Base-by-base conservation (phyloP, 2,113 vertebrate species). In the Columba livia region DNA sequence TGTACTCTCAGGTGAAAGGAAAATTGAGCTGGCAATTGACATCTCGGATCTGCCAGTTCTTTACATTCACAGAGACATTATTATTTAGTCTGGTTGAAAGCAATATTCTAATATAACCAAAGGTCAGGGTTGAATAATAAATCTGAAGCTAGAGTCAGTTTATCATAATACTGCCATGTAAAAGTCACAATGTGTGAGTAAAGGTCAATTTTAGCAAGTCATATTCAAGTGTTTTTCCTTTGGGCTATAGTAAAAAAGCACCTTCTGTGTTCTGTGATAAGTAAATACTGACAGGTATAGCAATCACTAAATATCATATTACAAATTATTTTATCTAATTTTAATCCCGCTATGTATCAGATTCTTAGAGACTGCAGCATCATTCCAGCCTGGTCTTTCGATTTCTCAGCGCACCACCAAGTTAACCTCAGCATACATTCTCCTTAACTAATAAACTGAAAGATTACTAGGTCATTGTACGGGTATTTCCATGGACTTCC, bases 201-300 rank as follows among this genome's bases (percentile, higher is more conserved):
- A 98, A 98, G 97, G 97, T 98, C 96, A 97, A 72, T 97, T 97
- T 97, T 97, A 97, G 95, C 84, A 97, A 89, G 82, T 95, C 62
- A 88, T 88, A 94, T 94, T 96, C 65, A 93, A 93, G 44, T 54
- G 38, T 92, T 97, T 95, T 95, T 67, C 79, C 51, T 95, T 71
- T 85, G 62, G 31, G 51, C 26, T 90, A 77, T 58, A 32, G 48
- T 79, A 84, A 94, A 85, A 94, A 89, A 50, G 14, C 25, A 53
- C 26, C 9, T 90, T 89, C 73, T 67, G 57, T 54, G 15, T 70
- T 57, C 58, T 2, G 7, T 40, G 53, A 65, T 85, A 91, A 88
- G 34, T 70, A 97, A 96, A 72, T 88, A 75, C 28, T n/a, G 81
- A 84, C 90, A 95, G 23, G 31, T 72, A 58, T 14, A 84, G 51